These are phyloP conservation scores for Synanthedon myopaeformis DNA, from an alignment of 2,888 invertebrate genomes.

Conservation along the genomic window DNA sequence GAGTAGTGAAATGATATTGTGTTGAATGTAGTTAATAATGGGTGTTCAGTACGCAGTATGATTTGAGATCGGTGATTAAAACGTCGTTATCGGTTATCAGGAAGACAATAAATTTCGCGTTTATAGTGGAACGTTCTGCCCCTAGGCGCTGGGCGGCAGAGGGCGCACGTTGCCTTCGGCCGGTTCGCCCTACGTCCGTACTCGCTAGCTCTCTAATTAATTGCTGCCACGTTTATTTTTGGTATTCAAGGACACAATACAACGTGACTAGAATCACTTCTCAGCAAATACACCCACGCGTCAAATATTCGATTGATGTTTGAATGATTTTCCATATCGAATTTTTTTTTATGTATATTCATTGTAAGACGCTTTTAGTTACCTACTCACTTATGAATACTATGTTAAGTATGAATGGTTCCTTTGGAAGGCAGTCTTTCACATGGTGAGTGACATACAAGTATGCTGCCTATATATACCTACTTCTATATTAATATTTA, in stretches of 20 bases:
- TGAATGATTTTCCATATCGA: no score
- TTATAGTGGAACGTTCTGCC: constrained; percentile 27
- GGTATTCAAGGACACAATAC: constrained; percentile 27
- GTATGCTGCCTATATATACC: no score
- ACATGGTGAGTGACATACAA: no score
- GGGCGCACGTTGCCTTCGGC: background rate
- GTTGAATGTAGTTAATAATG: background rate
- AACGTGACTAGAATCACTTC: constrained; percentile 29
- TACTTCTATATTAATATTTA: no score
- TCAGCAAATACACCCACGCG: constrained; percentile 1
- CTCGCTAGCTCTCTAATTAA: constrained; percentile 29
- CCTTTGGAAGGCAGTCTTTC: no score
- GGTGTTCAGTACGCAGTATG: background rate
- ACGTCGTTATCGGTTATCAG: constrained; percentile 21
- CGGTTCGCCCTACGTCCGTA: constrained; percentile 1
- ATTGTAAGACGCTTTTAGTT: no score
- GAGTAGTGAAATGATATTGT: background rate
- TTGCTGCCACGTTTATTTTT: constrained; percentile 34
- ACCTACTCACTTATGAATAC: no score
- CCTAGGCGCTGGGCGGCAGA: background rate
- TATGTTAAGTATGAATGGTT: no score
- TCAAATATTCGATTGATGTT: background rate
- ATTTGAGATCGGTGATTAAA: constrained; percentile 9
- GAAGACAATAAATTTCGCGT: constrained; percentile 25
- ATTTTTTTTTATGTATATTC: no score